Evolutionary conservation across 2,113 vertebrate genomes (phyloP), one percentile per base, ranked within the genome.

Genomic region (Spilogale gracilis): DNA sequence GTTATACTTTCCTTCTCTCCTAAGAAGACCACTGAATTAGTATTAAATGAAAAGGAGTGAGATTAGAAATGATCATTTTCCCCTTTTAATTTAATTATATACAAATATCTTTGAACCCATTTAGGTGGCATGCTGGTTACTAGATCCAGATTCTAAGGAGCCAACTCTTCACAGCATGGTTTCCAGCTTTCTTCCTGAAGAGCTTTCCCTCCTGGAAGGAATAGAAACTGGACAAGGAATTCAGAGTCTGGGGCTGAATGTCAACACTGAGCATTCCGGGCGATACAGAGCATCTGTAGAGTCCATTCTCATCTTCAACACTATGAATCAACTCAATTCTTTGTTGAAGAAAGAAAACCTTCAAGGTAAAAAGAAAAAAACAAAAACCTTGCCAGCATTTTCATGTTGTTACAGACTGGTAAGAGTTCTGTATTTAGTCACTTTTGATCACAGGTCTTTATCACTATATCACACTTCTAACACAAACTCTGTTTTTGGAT

Each of bases 61-160:
- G 30, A 50, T 86, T 71, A 90, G 30, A 92, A 95, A 95, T 63
- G 43, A 85, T 30, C n/a, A 89, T 2, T 3, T n/a, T 11, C 9
- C 9, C 16, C 0, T 65, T 97, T 88, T 88, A 73, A 82, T 45
- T 50, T 95, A 65, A 80, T 21, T 7, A 30, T 91, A 0, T n/a
- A 45, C 63, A 96, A 93, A 96, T 90, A n/a, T 91, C 88, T 92
- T 81, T 5, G 17, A 95, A 71, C n/a, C 81, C 96, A 76, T 94
- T 38, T 81, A 99, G 99, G 99, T 99, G 84, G 99, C 99, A 0
- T 99, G 99, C 97, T 99, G 99, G 99, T 98, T 99, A 97, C 54
- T 99, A 84, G 99, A 99, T 97, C 99, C 99, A 21, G 98, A 99
- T 94, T 99, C 99, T 81, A 99, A 99, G 94, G 99, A 99, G 89